Base-by-base conservation (phyloP, 2,797 vertebrate genomes). In the Atherinosoma microstoma region DNA sequence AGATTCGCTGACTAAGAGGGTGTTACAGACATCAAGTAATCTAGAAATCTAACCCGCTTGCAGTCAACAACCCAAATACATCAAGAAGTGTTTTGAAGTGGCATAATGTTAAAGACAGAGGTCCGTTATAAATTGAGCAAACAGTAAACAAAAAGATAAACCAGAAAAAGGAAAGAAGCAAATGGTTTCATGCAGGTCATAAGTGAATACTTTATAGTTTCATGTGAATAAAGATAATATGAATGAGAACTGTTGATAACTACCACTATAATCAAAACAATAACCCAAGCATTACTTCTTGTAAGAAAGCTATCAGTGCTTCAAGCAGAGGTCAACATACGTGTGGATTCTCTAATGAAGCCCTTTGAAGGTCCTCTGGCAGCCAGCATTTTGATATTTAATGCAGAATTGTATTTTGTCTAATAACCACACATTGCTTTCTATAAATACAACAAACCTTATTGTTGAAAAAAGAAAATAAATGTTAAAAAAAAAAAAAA, bases 1-100 rank as follows among this genome's bases (percentile, higher is more conserved):
- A 76, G 75, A 89, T 78, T 84, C 72, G 57, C 90, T 88, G 77
- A 91, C 77, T 45, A 6, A 29, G 67, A 76, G 53, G 54, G 81
- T 82, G 42, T 54, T 70, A 59, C 68, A 65, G 76, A 58, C 62
- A 78, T 81, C 40, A 57, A 71, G 79, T 32, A 20, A 78, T 86
- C 64, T 65, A 67, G 88, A 87, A 90, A 91, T 82, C 66, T 24
- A 72, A 89, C 36, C 62, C 62, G 40, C 32, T 72, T 36, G 61
- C 69, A 64, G 78, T 91, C 76, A 89, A 87, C 83, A 92, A 82
- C 54, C 51, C 36, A 69, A 32, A 78, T 59, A 72, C 35, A 29
- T 54, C 51, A 65, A 75, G 70, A 70, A 66, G 6, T 0, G 1
- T 61, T 69, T 15, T 30, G 20, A 5, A 22, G 6, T 56, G 47